Evolutionary conservation across 2,113 vertebrate species (phyloP), one percentile per base, ranked within the genome.

Genomic region (Heteronetta atricapilla): DNA sequence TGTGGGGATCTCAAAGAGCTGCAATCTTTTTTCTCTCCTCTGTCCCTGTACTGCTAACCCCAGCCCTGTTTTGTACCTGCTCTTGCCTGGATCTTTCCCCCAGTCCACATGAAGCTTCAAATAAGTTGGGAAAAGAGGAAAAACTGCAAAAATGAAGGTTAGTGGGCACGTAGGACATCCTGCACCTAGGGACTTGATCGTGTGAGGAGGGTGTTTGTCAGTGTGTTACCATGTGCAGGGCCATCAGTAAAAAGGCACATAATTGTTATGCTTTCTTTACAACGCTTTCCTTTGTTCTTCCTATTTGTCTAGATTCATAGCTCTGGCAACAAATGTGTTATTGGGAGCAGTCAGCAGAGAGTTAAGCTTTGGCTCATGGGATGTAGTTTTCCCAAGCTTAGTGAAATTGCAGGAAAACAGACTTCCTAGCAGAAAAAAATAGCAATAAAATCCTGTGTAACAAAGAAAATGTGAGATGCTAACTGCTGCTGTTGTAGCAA

Each of bases 231-330:
- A 4, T 34, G 67, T 88, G 50, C 34, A 40, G 74, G 29, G 53
- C 76, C 87, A 84, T 89, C 70, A 69, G 44, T 94, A 92, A 87
- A 81, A 89, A 69, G 60, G 34, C 84, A 69, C 21, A 9, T 78
- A 76, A 40, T 85, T 70, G 67, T 73, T 73, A 55, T 19, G 77
- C 50, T 76, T 38, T 74, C 86, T 74, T 56, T 62, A 31, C 52
- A 40, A 4, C 76, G 26, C 48, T 87, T 84, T 4, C 34, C 33
- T 81, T 75, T 59, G 22, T 82, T 23, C 2, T 13, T 20, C 8
- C 42, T 2, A 4, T 78, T 85, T 77, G 48, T 89, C 34, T 82
- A 18, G 77, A 58, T 69, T 76, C 50, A 6, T 48, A 21, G 16
- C 46, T 80, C 80, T 74, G 75, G 29, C 36, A 66, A 34, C 15